A percentile compares a stretch with the other conserved stretches of the same genome.
Conservation (phyloP, 2,113 vertebrate genomes). For the Arizona elegans region DNA sequence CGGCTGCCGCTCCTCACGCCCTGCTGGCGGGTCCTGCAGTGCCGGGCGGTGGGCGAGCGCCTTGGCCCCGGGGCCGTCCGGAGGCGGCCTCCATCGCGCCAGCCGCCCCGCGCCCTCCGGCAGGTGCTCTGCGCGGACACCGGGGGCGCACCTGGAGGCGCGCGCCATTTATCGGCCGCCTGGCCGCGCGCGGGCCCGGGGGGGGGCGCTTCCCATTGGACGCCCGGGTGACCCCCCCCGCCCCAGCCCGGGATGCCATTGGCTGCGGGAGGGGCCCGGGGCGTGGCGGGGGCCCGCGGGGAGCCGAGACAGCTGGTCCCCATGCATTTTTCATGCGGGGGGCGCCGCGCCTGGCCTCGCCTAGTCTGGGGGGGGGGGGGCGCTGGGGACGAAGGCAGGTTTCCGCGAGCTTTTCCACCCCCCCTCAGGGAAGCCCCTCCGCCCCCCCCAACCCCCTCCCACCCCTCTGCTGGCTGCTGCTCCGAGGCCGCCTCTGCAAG, state of each 20-base stretch:
- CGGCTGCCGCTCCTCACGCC: background rate
- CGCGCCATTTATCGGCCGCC: conserved; percentile 57
- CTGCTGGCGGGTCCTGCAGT: background rate
- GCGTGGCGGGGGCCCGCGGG: conserved; percentile 55
- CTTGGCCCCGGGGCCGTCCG: background rate
- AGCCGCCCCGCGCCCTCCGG: background rate
- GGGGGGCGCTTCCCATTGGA: conserved; percentile 69
- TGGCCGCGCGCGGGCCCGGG: conserved; percentile 34
- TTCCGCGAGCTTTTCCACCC: background rate
- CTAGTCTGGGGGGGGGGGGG: background rate
- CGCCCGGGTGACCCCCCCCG: conserved; percentile 45
- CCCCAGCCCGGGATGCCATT: conserved; percentile 63
- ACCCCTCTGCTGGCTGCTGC: no score
- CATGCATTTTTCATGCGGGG: conserved; percentile 75
- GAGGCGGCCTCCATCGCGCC: background rate
- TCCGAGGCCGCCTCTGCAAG: background rate
- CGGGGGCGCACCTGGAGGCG: conserved; percentile 44
- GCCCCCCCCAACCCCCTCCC: no score
- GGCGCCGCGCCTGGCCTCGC: background rate
- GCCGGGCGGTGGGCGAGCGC: background rate
- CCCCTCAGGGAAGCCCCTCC: background rate
- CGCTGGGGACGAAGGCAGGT: background rate
- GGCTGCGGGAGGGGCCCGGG: conserved; percentile 56
- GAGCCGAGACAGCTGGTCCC: conserved; percentile 73
- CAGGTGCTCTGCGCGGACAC: rapidly evolving